Evolutionary conservation across 2,888 invertebrate genomes (phyloP).

Genomic region (Luperina testacea): DNA sequence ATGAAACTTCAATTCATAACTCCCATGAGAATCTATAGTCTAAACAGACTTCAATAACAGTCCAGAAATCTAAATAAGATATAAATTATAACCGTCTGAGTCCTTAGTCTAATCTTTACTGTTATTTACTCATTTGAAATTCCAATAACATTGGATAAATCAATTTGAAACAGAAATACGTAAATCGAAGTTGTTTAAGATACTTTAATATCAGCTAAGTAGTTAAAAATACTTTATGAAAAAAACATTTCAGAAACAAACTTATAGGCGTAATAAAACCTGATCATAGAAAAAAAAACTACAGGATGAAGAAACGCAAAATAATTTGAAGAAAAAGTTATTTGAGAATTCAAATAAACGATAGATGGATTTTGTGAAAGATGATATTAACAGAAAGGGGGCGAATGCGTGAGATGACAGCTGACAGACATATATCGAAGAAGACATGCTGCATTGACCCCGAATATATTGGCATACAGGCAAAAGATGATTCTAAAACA

Average conservation of each 20-base stretch:
- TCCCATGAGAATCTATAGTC: slow-evolving; percentile 18
- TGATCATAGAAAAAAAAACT: neutral
- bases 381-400: neutral
- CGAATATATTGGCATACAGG: neutral
- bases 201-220: slow-evolving; percentile 9
- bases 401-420: neutral
- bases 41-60: slow-evolving; percentile 28
- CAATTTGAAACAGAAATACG: slow-evolving; percentile 34
- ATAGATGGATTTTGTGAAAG: neutral
- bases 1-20: slow-evolving; percentile 26
- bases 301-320: neutral
- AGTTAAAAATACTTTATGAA: neutral
- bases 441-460: neutral
- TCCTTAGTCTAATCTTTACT: slow-evolving; percentile 18
- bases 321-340: neutral
- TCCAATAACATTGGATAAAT: slow-evolving; percentile 40
- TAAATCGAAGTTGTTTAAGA: slow-evolving; percentile 8
- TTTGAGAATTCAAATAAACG: neutral
- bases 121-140: slow-evolving; percentile 43
- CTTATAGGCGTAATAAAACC: neutral
- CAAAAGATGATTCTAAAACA: neutral
- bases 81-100: slow-evolving; percentile 17
- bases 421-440: neutral
- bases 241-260: slow-evolving; percentile 4
- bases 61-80: slow-evolving; percentile 38